Percentiles rank a stretch among this genome's conserved stretches.
phyloP scores from a whole-genome alignment of 2,113 vertebrate genomes.

The Riparia riparia region DNA sequence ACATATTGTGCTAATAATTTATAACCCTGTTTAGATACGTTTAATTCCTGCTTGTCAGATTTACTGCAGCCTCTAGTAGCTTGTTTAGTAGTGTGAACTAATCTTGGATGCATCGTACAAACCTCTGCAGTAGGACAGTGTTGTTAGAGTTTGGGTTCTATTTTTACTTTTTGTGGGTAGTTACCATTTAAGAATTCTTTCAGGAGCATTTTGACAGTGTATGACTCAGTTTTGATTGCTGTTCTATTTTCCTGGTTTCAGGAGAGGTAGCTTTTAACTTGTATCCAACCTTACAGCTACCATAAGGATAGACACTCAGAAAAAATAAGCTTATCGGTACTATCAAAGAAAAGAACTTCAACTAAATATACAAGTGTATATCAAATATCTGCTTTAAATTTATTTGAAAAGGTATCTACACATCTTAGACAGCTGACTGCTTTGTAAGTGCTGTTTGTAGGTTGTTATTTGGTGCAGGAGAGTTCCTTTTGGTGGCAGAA shows the following conservation, averaged over 20 bases:
- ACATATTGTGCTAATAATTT: background rate
- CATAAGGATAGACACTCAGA: background rate
- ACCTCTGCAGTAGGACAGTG: background rate
- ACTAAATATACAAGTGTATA: background rate
- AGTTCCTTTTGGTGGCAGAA: background rate
- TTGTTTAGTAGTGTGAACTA: background rate
- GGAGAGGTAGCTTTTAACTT: background rate
- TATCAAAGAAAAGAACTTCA: background rate
- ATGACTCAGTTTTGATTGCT: background rate
- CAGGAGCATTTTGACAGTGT: background rate
- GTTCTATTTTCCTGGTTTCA: background rate
- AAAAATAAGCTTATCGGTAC: background rate
- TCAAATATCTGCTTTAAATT: background rate
- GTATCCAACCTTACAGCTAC: background rate
- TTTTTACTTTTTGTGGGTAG: background rate
- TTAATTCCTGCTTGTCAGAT: background rate
- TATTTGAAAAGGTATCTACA: background rate
- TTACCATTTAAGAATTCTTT: background rate
- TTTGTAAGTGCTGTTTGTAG: background rate
- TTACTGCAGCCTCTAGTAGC: background rate
- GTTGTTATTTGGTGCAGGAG: background rate
- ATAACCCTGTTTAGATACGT: background rate
- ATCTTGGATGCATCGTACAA: background rate
- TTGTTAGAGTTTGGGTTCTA: background rate
- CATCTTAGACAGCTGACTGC: background rate